phyloP scores from a whole-genome alignment of 1,140 invertebrate genomes.

The Listronotus bonariensis region DNA sequence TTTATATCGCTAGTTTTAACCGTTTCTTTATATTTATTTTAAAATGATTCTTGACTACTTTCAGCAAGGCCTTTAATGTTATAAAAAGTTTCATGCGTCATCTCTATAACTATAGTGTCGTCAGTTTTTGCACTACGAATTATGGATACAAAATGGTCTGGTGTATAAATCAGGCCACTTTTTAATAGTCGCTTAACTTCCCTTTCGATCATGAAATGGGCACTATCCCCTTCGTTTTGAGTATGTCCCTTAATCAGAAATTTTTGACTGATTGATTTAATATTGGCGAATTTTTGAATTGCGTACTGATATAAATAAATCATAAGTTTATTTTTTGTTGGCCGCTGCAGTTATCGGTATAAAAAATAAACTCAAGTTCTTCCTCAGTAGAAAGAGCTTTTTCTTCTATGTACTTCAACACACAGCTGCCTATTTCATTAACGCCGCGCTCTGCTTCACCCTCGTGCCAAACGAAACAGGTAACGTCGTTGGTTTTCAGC shows the following conservation, averaged over 20 bases:
- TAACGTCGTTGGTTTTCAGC: slow-evolving; percentile 34
- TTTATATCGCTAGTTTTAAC: no score
- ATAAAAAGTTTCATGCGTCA: no score
- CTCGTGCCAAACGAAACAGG: slow-evolving; percentile 57
- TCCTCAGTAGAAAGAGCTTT: slow-evolving; percentile 20
- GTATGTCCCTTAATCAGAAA: slow-evolving; percentile 53
- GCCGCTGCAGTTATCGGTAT: slow-evolving; percentile 54
- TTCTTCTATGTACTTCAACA: slow-evolving; percentile 29
- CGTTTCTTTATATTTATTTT: no score
- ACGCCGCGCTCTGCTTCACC: slow-evolving; percentile 52
- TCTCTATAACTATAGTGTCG: no score
- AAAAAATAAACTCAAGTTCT: slow-evolving; percentile 39
- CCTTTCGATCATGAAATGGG: slow-evolving; percentile 54
- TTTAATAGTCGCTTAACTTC: slow-evolving; percentile 46
- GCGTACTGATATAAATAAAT: slow-evolving; percentile 49
- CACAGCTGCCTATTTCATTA: slow-evolving; percentile 54
- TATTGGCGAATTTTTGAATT: slow-evolving; percentile 42
- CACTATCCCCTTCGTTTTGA: slow-evolving; percentile 54
- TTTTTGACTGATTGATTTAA: slow-evolving; percentile 53
- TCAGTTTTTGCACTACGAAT: slow-evolving; percentile 30
- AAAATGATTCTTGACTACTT: no score
- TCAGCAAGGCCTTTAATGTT: no score
- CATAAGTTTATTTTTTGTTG: slow-evolving; percentile 56
- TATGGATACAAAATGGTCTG: slow-evolving; percentile 23
- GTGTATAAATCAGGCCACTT: slow-evolving; percentile 44